These are phyloP conservation scores for Eptatretus atami DNA, from an alignment of 2,797 vertebrate species.

Conservation along the genomic window DNA sequence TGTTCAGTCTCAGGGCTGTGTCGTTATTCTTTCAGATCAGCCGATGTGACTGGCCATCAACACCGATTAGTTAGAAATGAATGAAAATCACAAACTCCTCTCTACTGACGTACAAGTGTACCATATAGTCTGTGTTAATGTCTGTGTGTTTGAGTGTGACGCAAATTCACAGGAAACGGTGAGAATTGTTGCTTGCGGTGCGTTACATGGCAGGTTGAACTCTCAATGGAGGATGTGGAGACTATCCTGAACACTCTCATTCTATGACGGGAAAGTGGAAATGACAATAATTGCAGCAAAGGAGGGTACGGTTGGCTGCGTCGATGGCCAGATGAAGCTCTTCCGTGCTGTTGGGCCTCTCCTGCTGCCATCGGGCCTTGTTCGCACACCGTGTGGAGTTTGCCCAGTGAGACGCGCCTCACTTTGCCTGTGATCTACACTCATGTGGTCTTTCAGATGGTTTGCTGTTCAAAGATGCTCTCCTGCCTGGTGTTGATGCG, in stretches of 20 bases:
- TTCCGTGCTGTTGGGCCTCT: constrained; percentile 51
- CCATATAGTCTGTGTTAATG: neutral
- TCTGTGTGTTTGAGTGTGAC: neutral
- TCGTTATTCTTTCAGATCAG: too few species aligned
- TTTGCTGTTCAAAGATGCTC: too few species aligned
- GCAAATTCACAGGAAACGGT: neutral
- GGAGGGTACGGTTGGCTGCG: constrained; percentile 62
- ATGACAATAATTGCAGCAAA: constrained; percentile 83
- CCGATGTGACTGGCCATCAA: too few species aligned
- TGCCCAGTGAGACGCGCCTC: constrained; percentile 35
- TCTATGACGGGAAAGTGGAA: constrained; percentile 83
- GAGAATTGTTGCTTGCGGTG: neutral
- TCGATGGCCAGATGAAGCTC: constrained; percentile 72
- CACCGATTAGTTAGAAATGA: too few species aligned
- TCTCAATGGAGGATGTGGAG: constrained; percentile 96
- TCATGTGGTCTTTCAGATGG: too few species aligned
- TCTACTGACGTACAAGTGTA: too few species aligned
- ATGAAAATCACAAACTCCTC: too few species aligned
- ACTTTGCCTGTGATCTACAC: too few species aligned
- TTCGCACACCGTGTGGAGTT: constrained; percentile 58
- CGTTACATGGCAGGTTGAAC: constrained; percentile 31
- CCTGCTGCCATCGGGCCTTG: constrained; percentile 47
- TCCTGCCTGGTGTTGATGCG: too few species aligned
- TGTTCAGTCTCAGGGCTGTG: too few species aligned
- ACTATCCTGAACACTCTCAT: constrained; percentile 86